Base-by-base conservation (phyloP, 2,113 vertebrate genomes). In the Seriola rivoliana region DNA sequence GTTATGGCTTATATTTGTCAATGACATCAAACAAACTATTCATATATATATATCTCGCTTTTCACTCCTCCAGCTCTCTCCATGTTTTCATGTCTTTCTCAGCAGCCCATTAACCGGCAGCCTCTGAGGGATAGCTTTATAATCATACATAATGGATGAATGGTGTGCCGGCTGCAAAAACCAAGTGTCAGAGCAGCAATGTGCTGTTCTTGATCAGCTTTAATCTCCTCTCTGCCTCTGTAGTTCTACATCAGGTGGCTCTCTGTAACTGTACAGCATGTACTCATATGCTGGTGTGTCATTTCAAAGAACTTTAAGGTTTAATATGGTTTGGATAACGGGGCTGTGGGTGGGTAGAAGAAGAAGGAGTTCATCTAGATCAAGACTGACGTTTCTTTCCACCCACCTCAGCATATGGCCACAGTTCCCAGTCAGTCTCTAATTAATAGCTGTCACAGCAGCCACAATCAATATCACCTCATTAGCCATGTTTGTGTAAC, bases 61-160 rank as follows among this genome's bases (percentile, higher is more conserved):
- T 38, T 57, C 54, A 36, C 38, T 78, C 66, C 48, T 34, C 42
- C 44, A 48, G 46, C 34, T 68, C 57, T 40, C 44, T 85, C 60
- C 46, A 17, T 68, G n/a, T 63, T 74, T 79, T 81, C 83, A 68
- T 57, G 60, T 68, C 80, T 71, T 65, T 81, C 65, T 81, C 19
- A 6, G 80, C 81, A 85, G 89, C 87, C 93, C 91, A 94, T 95
- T 94, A 94, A 84, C 75, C 14, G 23, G 74, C 78, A 89, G 44
- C 81, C 92, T 93, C 90, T 83, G 84, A 94, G 92, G 90, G 85
- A 87, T 90, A 68, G 88, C 85, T 94, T 93, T 91, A 94, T 91
- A 87, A 91, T 88, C 89, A 94, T 95, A 83, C 91, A 95, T 95
- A 93, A 95, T 95, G 82, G 82, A 95, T 95, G 93, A 89, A 68